These are phyloP conservation scores for Phaonia tiefii DNA, from an alignment of 2,888 invertebrate genomes.

Conservation along the genomic window DNA sequence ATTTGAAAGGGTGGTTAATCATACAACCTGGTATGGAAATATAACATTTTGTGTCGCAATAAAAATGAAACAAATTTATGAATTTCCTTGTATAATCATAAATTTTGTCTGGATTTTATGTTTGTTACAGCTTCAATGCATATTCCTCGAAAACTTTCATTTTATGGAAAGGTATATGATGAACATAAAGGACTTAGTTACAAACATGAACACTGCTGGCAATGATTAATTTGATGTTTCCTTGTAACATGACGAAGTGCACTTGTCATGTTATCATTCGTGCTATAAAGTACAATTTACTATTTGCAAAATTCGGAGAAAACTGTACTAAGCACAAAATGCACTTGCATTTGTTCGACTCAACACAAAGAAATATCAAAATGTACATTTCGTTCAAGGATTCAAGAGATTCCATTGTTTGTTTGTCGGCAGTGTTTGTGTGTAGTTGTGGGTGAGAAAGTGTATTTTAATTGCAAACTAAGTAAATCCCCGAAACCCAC, in stretches of 20 bases:
- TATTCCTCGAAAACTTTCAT: background rate
- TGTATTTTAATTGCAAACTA: conserved; percentile 12
- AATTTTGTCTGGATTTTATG: conserved; percentile 21
- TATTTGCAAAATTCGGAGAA: background rate
- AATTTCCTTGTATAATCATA: conserved; percentile 1
- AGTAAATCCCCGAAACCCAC: conserved; percentile 1
- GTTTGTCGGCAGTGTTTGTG: background rate
- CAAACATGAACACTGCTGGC: conserved; percentile 1
- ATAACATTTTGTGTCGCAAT: background rate
- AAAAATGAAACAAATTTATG: background rate
- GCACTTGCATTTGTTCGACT: background rate
- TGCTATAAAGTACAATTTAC: background rate
- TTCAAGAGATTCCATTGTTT: background rate
- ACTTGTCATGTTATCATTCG: conserved; percentile 12
- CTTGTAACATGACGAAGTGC: background rate
- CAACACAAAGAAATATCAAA: background rate
- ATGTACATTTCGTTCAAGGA: background rate
- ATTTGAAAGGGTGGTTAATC: too few species aligned
- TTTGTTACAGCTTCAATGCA: conserved; percentile 1
- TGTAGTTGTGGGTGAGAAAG: conserved; percentile 5
- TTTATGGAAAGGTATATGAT: background rate
- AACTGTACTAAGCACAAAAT: background rate
- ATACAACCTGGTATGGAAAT: background rate
- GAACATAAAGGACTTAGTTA: background rate
- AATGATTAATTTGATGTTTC: conserved; percentile 23